Evolutionary conservation across 2,113 vertebrate species (phyloP), one percentile per base, ranked within the genome.

Genomic region (Scomber scombrus): DNA sequence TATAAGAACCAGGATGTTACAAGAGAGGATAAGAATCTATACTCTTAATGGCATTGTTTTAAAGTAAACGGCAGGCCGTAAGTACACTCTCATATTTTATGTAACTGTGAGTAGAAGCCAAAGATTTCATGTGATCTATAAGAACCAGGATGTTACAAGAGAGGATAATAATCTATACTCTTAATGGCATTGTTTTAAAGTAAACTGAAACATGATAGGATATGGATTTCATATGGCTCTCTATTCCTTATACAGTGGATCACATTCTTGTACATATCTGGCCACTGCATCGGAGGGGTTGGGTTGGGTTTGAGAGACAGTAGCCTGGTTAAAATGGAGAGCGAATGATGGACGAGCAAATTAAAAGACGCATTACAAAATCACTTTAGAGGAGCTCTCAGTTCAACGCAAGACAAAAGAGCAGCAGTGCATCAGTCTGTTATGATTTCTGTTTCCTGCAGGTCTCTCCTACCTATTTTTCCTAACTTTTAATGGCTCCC

Each of bases 11-110:
- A 46, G 5, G 11, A 18, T 29, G 23, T 64, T 40, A 69, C 15
- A n/a, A 29, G 19, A 58, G 8, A 23, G 8, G 10, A 74, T 26
- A 19, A 58, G 12, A 64, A 11, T 12, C 3, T 29, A 23, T 14
- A 26, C 58, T 14, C 23, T 15, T 45, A 54, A 46, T 69, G 14
- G 55, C 13, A 43, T 50, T 21, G 7, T 16, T 40, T 67, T n/a
- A n/a, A n/a, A n/a, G n/a, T n/a, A 94, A 98, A 99, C 97, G 97
- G 97, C 96, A 98, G 98, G 97, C 97, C 97, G 98, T 99, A 95
- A 97, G 96, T 97, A 29, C 13, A 75, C 31, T 7, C n/a, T 46
- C 49, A 34, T 3, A 63, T 51, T 15, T 46, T 4, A 54, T 29
- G 2, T 16, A 18, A 40, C 40, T n/a, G n/a, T 2, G 1, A 61